Conservation (phyloP, 2,113 vertebrate genomes). For the Tachycineta bicolor region DNA sequence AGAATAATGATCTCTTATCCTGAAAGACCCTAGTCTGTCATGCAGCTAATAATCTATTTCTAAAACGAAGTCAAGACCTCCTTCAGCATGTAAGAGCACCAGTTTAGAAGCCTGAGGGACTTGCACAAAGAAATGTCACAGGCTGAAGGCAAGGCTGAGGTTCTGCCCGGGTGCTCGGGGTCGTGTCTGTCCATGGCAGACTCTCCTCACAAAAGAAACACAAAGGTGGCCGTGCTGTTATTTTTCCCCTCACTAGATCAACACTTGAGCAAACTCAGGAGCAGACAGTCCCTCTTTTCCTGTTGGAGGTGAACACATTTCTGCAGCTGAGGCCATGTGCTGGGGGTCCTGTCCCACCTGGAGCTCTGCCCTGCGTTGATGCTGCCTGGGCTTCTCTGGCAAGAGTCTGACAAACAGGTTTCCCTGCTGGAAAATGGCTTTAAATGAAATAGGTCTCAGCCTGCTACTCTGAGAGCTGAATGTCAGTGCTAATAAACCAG, state of each 20-base stretch:
- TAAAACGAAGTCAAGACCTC: background rate
- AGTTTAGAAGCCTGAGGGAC: background rate
- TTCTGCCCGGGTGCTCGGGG: background rate
- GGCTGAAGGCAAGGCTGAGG: accelerated
- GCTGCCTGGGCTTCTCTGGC: background rate
- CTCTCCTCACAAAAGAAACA: background rate
- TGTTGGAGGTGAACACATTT: background rate
- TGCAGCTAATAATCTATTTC: background rate
- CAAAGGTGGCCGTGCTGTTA: background rate
- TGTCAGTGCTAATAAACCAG: constrained; percentile 56
- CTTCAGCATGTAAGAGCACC: background rate
- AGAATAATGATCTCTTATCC: background rate
- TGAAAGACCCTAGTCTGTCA: background rate
- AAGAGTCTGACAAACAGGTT: background rate
- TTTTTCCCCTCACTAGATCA: background rate
- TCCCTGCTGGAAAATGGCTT: background rate
- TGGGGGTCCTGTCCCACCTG: background rate
- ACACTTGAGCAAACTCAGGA: background rate
- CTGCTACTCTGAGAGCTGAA: constrained; percentile 8
- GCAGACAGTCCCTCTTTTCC: background rate
- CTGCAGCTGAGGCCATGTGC: background rate
- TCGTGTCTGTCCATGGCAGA: background rate
- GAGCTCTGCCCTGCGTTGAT: background rate
- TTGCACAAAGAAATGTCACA: background rate
- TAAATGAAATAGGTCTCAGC: constrained; percentile 20